Conservation (phyloP, 2,797 vertebrate species). For the Chromobotia macracanthus region DNA sequence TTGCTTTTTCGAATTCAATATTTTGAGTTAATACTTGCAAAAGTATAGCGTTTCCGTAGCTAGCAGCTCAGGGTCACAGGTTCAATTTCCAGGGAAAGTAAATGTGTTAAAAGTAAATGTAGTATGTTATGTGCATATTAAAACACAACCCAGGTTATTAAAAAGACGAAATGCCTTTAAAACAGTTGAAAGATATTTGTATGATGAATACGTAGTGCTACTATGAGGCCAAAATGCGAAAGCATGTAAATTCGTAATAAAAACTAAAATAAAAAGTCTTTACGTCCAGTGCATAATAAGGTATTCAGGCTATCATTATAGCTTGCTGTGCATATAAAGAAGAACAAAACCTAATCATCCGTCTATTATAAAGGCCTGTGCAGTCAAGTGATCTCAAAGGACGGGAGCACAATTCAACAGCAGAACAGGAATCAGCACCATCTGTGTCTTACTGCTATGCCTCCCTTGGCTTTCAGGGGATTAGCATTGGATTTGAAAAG, state of each 20-base stretch:
- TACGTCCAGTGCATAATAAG: slow-evolving; percentile 30
- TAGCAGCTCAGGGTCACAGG: background rate
- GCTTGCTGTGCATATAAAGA: slow-evolving; percentile 36
- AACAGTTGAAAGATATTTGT: background rate
- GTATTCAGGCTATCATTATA: slow-evolving; percentile 34
- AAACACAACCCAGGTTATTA: background rate
- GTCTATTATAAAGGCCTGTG: slow-evolving; percentile 4
- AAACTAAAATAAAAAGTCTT: background rate
- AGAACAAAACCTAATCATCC: slow-evolving; percentile 9
- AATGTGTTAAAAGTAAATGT: background rate
- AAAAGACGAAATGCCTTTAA: slow-evolving; percentile 2
- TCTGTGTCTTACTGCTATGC: slow-evolving; percentile 30
- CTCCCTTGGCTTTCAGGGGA: slow-evolving; percentile 31
- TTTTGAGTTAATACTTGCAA: background rate
- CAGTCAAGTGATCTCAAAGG: slow-evolving; percentile 18
- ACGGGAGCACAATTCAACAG: slow-evolving; percentile 6
- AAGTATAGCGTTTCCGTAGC: background rate
- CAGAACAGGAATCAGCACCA: slow-evolving; percentile 26
- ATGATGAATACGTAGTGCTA: slow-evolving; percentile 15
- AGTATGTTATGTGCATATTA: background rate
- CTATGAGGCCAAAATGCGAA: slow-evolving; percentile 5
- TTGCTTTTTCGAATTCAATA: too few relatives aligned
- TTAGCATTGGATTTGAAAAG: slow-evolving; percentile 27
- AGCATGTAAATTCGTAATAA: background rate
- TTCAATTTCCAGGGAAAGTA: background rate